Evolutionary conservation across 1,140 invertebrate species (phyloP), one percentile per base, ranked within the genome.

Genomic region (Drosophila sturtevanti): DNA sequence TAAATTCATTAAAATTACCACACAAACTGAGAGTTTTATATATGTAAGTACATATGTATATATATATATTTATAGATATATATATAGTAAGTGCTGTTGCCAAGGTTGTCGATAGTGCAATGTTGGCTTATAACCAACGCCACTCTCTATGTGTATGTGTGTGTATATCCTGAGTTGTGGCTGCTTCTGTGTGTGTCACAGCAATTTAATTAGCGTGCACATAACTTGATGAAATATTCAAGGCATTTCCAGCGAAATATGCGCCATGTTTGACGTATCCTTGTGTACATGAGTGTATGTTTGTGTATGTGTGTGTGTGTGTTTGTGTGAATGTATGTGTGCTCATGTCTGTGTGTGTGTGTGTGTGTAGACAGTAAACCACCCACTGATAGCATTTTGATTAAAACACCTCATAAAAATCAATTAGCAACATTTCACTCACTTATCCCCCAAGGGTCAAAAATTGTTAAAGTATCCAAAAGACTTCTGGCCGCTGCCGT

Each of bases 201-300:
- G 87, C 85, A 89, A 89, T 89, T 89, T 89, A 89, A 89, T 89
- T 89, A 89, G 85, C 85, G 80, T 72, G 85, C 70, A 62, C 82
- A 89, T 89, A 89, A 77, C 85, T 89, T 68, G 61, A 89, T 89
- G 77, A 89, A 89, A 89, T 89, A 89, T 89, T 89, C 80, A 89
- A 79, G 76, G 74, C 89, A 79, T 89, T 81, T 85, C 63, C 51
- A 69, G 52, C 68, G 70, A 86, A 86, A 81, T 86, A 87, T 86
- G 74, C 60, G 60, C 72, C 37, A 22, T 56, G 68, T 56, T 59
- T 48, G 55, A 51, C 24, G 72, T 56, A 68, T 10, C 55, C 31
- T 22, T 37, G 27, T 31, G 6, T 31, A 31, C 37, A n/a, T n/a
- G n/a, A n/a, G 37, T 31, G 22, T 24, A 16, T 12, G 5, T 24